Conservation (phyloP, 2,113 vertebrate genomes). For the Myotis brandtii region DNA sequence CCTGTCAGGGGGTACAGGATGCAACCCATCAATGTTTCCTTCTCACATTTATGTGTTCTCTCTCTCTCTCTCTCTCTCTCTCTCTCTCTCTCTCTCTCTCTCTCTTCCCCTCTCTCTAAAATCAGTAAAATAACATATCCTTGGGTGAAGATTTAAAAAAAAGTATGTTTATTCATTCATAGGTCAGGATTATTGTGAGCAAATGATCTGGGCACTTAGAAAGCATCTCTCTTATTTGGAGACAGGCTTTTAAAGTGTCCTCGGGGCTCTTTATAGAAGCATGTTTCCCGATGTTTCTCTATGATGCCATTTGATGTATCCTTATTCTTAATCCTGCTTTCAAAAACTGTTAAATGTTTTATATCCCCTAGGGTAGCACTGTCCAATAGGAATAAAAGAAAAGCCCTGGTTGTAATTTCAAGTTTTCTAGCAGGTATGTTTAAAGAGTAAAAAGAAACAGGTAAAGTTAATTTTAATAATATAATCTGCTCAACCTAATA, state of each 20-base stretch:
- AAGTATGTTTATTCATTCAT: not conserved
- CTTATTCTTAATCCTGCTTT: constrained; percentile 25
- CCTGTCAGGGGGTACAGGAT: not conserved
- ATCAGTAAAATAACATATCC: not conserved
- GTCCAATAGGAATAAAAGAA: not conserved
- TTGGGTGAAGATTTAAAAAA: not conserved
- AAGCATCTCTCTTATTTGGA: not conserved
- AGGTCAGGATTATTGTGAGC: not conserved
- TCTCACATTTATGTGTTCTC: not conserved
- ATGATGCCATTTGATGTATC: not conserved
- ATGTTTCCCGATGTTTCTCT: not conserved
- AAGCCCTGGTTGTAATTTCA: not conserved
- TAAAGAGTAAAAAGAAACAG: not conserved
- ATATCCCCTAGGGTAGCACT: not conserved
- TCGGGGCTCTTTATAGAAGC: not conserved
- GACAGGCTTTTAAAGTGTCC: not conserved
- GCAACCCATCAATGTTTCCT: not conserved
- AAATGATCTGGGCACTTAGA: not conserved
- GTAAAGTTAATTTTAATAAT: constrained; percentile 28
- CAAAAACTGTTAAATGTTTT: constrained; percentile 31
- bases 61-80: too few species aligned
- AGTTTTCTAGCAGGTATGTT: not conserved
- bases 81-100: too few species aligned
- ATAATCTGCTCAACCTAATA: not conserved
- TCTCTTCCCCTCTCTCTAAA: not conserved